Evolutionary conservation across 1,140 invertebrate species (phyloP).

Genomic region (Gryon sp.): DNA sequence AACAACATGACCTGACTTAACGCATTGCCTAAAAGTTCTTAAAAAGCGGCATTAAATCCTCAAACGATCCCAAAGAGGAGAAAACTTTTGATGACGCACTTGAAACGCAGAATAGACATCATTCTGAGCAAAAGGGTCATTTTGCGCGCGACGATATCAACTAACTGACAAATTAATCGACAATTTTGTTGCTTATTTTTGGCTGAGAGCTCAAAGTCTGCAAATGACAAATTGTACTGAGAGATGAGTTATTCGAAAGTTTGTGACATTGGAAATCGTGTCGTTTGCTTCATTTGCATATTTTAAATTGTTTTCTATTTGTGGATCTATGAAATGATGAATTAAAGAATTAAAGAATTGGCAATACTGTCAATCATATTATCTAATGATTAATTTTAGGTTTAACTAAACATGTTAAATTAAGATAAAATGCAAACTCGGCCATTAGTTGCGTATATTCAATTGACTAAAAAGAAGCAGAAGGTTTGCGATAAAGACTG

Average conservation of each 20-base stretch:
- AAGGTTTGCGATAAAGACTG: too few species aligned
- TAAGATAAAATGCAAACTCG: too few species aligned
- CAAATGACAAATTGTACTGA: too few species aligned
- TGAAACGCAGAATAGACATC: constrained; percentile 42
- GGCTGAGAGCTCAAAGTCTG: too few species aligned
- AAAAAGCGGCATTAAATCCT: constrained; percentile 65
- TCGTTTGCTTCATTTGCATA: constrained; percentile 43
- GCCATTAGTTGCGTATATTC: too few species aligned
- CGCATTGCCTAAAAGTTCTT: constrained; percentile 68
- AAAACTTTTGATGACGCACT: constrained; percentile 32
- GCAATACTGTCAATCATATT: too few species aligned
- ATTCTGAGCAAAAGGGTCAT: constrained; percentile 1
- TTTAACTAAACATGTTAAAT: too few species aligned
- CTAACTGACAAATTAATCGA: constrained; percentile 58
- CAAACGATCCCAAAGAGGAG: constrained; percentile 22
- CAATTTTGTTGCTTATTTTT: constrained; percentile 47
- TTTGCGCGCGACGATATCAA: constrained; percentile 5
- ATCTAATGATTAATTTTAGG: too few species aligned
- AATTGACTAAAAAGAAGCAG: too few species aligned
- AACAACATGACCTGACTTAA: constrained; percentile 76
- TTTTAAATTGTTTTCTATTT: constrained; percentile 28
- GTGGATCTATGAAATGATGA: not conserved
- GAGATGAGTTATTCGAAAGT: constrained; percentile 30
- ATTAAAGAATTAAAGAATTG: too few species aligned
- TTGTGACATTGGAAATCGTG: constrained; percentile 25